Percentiles rank a stretch among this genome's conserved stretches.
Evolutionary conservation across 2,888 invertebrate species (phyloP).

Genomic region (Bruchidius siliquastri): DNA sequence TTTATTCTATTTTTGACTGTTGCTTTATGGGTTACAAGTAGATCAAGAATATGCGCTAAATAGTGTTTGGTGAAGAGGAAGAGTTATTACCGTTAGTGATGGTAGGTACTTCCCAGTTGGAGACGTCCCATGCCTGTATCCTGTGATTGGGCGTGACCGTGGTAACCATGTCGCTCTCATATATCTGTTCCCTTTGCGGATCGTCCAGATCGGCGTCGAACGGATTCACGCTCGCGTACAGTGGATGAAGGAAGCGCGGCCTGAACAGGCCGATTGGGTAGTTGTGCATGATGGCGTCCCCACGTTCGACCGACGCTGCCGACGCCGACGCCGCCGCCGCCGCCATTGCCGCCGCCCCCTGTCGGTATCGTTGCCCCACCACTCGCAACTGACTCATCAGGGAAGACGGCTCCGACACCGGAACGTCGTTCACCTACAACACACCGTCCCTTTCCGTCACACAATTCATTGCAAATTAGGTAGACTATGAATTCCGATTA

Average conservation of each 20-base stretch:
- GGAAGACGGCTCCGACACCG: slow-evolving; percentile 43
- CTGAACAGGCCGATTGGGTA: slow-evolving; percentile 30
- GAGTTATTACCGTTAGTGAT: slow-evolving; percentile 73
- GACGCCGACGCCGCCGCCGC: too few species aligned
- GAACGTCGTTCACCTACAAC: slow-evolving; percentile 53
- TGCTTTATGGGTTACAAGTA: too few species aligned
- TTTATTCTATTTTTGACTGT: too few species aligned
- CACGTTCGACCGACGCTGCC: too few species aligned
- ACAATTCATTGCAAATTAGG: too few species aligned
- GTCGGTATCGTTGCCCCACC: slow-evolving; percentile 16
- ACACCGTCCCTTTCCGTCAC: too few species aligned
- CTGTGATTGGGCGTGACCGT: slow-evolving; percentile 68
- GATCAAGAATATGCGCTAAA: too few species aligned
- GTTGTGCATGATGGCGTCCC: neutral
- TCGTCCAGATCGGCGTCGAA: slow-evolving; percentile 45
- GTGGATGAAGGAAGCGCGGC: slow-evolving; percentile 45
- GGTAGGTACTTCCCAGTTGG: slow-evolving; percentile 64
- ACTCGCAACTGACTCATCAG: slow-evolving; percentile 23
- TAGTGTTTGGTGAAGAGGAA: too few species aligned
- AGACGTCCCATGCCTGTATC: slow-evolving; percentile 83
- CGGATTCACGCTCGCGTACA: slow-evolving; percentile 49
- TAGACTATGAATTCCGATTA: too few species aligned
- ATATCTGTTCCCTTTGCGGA: slow-evolving; percentile 40
- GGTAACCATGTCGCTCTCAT: slow-evolving; percentile 46
- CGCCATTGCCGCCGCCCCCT: too few species aligned